Evolutionary conservation across 2,113 vertebrate genomes (phyloP).

Genomic region (cat (Felis catus)): F.catus_Fca126_mat1.0 CM031417.1:81058001-81058500

Average conservation of each 20-base stretch:
- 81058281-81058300: background rate
- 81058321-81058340: background rate
- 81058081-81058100: background rate
- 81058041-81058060: background rate
- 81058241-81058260: background rate
- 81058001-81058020: background rate
- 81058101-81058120: background rate
- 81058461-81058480: background rate
- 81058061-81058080: background rate
- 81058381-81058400: background rate
- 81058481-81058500: background rate
- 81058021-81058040: background rate
- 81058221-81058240: slow-evolving; percentile 1
- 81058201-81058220: slow-evolving; percentile 32
- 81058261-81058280: slow-evolving; percentile 34
- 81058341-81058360: background rate
- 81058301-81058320: slow-evolving; percentile 13
- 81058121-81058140: background rate
- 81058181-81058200: background rate
- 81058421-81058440: background rate
- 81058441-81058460: background rate
- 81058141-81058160: background rate
- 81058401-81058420: background rate
- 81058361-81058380: background rate
- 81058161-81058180: background rate